Evolutionary conservation across 2,113 vertebrate species (phyloP).

Genomic region (Chionomys nivalis): DNA sequence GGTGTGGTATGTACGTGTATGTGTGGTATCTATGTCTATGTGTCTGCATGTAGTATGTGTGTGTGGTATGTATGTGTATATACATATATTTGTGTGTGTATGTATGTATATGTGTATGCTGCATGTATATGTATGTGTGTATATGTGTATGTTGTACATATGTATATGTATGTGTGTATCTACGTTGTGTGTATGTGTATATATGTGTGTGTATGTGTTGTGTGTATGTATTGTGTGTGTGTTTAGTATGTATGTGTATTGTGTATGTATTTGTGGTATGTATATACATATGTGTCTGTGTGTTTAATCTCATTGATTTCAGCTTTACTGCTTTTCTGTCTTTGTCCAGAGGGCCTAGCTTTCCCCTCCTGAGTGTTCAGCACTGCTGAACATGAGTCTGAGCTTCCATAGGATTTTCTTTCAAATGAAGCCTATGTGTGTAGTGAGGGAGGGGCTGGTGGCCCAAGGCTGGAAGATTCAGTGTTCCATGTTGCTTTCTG

Average conservation of each 20-base stretch:
- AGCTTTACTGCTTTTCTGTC: not conserved
- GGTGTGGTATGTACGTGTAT: not conserved
- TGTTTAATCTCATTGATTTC: not conserved
- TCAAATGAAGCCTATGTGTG: not conserved
- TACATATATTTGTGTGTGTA: not conserved
- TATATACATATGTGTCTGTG: not conserved
- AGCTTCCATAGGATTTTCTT: not conserved
- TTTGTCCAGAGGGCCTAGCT: no score
- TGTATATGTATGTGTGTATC: not conserved
- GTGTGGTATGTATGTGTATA: not conserved
- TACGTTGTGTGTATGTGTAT: not conserved
- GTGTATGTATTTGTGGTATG: not conserved
- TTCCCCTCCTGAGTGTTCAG: not conserved
- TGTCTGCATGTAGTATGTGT: not conserved
- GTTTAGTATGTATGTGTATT: not conserved
- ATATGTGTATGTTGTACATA: not conserved
- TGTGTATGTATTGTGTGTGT: not conserved
- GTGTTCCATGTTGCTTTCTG: not conserved
- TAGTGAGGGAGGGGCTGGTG: not conserved
- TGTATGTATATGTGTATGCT: not conserved
- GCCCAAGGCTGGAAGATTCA: fast-evolving
- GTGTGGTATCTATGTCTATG: not conserved
- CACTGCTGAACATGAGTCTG: not conserved
- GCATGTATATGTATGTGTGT: not conserved
- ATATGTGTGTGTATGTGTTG: not conserved